A percentile compares a stretch with the other conserved stretches of the same genome.
These are phyloP conservation scores for Zaprionus kolodkinae DNA, from an alignment of 1,140 invertebrate genomes.

Conservation along the genomic window DNA sequence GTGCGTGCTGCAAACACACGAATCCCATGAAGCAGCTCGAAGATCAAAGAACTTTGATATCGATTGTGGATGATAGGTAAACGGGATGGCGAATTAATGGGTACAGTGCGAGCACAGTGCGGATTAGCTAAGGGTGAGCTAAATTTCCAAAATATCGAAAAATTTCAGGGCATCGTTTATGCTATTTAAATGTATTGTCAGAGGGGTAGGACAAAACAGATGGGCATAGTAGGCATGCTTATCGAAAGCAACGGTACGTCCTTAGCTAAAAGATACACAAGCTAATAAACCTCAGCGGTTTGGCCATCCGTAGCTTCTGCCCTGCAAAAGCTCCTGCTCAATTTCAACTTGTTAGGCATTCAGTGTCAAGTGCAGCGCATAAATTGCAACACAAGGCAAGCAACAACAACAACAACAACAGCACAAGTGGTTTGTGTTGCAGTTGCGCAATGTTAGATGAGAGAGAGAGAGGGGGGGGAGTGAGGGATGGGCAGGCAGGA, in stretches of 20 bases:
- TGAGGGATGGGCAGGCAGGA: not conserved
- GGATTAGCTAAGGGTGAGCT: too few relatives aligned
- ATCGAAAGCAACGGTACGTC: too few relatives aligned
- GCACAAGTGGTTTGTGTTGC: constrained; percentile 40
- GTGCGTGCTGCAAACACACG: not conserved
- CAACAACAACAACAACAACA: not conserved
- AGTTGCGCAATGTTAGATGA: constrained; percentile 33
- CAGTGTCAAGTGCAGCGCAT: constrained; percentile 42
- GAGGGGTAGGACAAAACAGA: too few relatives aligned
- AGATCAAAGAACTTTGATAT: not conserved
- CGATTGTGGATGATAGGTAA: not conserved
- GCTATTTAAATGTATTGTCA: not conserved
- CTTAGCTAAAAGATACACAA: not conserved
- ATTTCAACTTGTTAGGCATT: constrained; percentile 26
- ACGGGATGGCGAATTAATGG: not conserved
- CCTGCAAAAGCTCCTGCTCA: constrained; percentile 23
- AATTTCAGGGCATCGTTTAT: too few relatives aligned
- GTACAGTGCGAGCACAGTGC: not conserved
- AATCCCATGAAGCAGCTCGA: not conserved
- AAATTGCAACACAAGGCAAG: constrained; percentile 24
- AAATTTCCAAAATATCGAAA: too few relatives aligned
- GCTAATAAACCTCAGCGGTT: constrained; percentile 8
- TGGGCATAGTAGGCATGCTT: too few relatives aligned
- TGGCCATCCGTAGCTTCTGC: constrained; percentile 17
- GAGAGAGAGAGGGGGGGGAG: not conserved